Base-by-base conservation (phyloP, 2,113 vertebrate genomes). In the Rhabdornis inornatus region DNA sequence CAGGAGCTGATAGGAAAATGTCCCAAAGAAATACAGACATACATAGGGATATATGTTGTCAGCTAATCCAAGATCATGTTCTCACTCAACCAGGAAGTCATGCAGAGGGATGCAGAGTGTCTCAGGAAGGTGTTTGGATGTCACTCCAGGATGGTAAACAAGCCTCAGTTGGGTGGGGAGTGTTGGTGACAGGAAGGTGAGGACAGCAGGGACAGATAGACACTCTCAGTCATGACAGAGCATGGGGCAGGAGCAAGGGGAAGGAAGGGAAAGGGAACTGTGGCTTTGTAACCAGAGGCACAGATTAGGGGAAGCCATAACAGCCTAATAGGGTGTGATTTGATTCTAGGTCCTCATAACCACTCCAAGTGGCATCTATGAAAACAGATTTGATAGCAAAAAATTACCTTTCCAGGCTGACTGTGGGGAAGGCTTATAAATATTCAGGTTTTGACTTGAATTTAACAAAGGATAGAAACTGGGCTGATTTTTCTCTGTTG, bases 51-150 rank as follows among this genome's bases (percentile, higher is more conserved):
- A 50, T 28, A 83, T 55, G 83, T 31, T 44, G 31, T 69, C 85
- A 93, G 91, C 57, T 85, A 83, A 89, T 79, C 95, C 95, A 95
- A 95, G 91, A 95, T 90, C 93, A 96, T 91, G 90, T 96, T 95
- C 89, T 79, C 91, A 85, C 88, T 92, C 89, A 84, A 91, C 63
- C 92, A 95, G 92, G 93, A 89, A 47, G 39, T 72, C 96, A 94
- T 93, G 93, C 94, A 90, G 50, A 65, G 87, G 45, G 82, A 74
- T 1, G 1, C 30, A 40, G 76, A 57, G 88, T 7, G 42, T 44
- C 63, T 49, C 19, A 2, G 24, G 74, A 66, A 71, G 30, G 80
- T 13, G 31, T 6, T 75, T 25, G 31, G 69, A 18, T 74, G 72
- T 22, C 68, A 59, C 76, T 63, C 31, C 27, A 59, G 57, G 72